phyloP scores from a whole-genome alignment of 2,888 invertebrate species.

The Stenodera caucasica region DNA sequence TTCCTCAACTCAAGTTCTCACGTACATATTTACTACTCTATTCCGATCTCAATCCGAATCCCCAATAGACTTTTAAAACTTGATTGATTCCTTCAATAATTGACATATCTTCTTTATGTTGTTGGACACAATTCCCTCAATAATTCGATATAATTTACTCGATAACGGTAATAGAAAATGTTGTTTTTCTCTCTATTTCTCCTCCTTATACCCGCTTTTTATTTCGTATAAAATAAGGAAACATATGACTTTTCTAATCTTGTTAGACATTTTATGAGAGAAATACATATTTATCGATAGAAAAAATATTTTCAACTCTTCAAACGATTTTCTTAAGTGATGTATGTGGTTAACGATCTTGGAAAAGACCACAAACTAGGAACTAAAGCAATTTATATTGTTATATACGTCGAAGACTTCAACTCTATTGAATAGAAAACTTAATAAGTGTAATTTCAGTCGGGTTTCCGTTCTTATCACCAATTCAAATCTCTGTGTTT shows the following conservation, averaged over 20 bases:
- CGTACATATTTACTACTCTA: constrained; percentile 33
- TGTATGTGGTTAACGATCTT: constrained; percentile 5
- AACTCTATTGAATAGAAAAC: background rate
- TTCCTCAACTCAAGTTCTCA: constrained; percentile 39
- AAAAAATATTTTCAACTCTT: background rate
- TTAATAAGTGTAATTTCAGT: constrained; percentile 7
- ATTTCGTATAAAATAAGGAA: too few species aligned
- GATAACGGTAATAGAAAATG: background rate
- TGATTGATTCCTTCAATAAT: constrained; percentile 47
- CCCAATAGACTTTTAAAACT: constrained; percentile 40
- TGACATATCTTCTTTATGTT: constrained; percentile 49
- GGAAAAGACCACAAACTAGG: constrained; percentile 1
- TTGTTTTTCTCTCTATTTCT: background rate
- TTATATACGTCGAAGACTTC: background rate
- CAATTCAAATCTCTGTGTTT: constrained; percentile 6
- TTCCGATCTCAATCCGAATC: too few species aligned
- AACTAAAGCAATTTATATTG: background rate
- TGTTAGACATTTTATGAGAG: constrained; percentile 3
- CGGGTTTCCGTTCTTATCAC: constrained; percentile 11
- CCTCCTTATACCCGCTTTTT: too few species aligned
- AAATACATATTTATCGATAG: background rate
- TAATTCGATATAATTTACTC: constrained; percentile 48
- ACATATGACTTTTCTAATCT: background rate
- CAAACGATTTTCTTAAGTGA: background rate
- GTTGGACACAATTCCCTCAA: constrained; percentile 42